These are phyloP conservation scores for Calephelis perditalis DNA, from an alignment of 2,888 invertebrate genomes.

Conservation along the genomic window DNA sequence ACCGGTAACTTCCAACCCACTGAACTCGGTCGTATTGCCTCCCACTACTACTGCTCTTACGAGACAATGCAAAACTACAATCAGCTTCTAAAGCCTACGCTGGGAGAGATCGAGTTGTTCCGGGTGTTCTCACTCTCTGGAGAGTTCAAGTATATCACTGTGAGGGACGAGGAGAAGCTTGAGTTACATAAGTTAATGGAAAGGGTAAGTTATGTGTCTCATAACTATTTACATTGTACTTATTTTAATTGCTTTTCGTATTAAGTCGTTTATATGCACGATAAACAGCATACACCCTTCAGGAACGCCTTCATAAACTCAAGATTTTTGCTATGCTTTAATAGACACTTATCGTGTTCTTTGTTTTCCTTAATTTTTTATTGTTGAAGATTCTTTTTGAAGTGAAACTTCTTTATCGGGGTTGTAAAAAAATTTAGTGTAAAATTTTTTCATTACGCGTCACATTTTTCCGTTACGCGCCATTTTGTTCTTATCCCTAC, in stretches of 20 bases:
- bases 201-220: conserved; percentile 43
- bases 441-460: too few species aligned
- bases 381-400: too few species aligned
- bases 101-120: conserved; percentile 98
- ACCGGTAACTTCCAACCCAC: conserved; percentile 93
- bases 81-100: conserved; percentile 95
- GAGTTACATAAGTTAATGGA: conserved; percentile 96
- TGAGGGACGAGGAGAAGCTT: conserved; percentile 96
- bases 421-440: too few species aligned
- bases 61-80: conserved; percentile 97
- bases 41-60: conserved; percentile 98
- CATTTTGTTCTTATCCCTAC: too few species aligned
- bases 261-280: too few species aligned
- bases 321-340: too few species aligned
- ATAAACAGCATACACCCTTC: too few species aligned
- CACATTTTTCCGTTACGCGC: too few species aligned
- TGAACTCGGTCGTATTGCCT: conserved; percentile 97
- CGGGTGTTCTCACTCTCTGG: conserved; percentile 98
- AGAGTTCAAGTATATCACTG: conserved; percentile 95
- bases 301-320: too few species aligned
- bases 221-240: not conserved
- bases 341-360: too few species aligned
- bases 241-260: not conserved
- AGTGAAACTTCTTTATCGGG: too few species aligned
- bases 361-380: too few species aligned